Conservation (phyloP, 1,140 invertebrate species). For the Linepithema humile region DNA sequence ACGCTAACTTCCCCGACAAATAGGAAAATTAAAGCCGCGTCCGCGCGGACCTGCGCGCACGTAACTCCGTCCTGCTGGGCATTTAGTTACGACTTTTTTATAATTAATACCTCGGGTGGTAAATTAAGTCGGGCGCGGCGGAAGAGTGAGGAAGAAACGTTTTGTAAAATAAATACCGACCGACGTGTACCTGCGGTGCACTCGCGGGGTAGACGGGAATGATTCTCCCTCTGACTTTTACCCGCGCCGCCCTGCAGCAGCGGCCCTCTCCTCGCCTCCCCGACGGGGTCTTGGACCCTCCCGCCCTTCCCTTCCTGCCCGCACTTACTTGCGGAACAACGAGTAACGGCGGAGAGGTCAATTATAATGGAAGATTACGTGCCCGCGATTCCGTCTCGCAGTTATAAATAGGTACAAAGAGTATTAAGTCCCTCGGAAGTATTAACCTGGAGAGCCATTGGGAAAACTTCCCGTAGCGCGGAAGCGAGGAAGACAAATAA, state of each 20-base stretch:
- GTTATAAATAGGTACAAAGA: constrained; percentile 67
- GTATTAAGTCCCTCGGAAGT: constrained; percentile 67
- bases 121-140: constrained; percentile 77
- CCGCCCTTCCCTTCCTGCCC: background rate
- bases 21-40: constrained; percentile 80
- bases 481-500: constrained; percentile 62
- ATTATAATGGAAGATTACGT: constrained; percentile 72
- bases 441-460: constrained; percentile 69
- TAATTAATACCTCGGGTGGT: constrained; percentile 82
- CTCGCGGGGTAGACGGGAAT: background rate
- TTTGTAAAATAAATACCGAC: constrained; percentile 78
- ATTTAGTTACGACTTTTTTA: constrained; percentile 83
- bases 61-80: constrained; percentile 73
- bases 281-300: background rate
- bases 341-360: constrained; percentile 63
- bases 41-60: constrained; percentile 70
- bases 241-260: constrained; percentile 26
- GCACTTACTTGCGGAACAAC: constrained; percentile 39
- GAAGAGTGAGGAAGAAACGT: constrained; percentile 71
- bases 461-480: constrained; percentile 58
- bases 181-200: constrained; percentile 43
- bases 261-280: constrained; percentile 12
- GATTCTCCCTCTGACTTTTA: constrained; percentile 63
- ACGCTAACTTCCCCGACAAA: constrained; percentile 81
- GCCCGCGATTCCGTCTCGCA: constrained; percentile 59